Conservation (phyloP, 1,140 invertebrate species). For the Brachionus rubens region DNA sequence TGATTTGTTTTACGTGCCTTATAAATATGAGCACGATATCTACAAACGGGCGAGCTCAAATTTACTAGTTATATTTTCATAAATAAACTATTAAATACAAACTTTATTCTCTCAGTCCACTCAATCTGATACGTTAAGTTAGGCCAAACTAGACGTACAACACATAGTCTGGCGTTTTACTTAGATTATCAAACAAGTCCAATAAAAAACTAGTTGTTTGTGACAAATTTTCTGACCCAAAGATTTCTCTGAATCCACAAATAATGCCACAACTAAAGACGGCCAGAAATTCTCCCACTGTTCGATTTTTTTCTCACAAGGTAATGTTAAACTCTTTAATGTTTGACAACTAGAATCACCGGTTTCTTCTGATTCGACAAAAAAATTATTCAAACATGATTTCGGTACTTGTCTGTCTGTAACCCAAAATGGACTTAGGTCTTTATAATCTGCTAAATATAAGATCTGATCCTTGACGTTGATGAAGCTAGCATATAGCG, state of each 20-base stretch:
- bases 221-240: neutral
- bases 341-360: neutral
- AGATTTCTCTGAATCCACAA: neutral
- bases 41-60: too few species aligned
- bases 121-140: too few species aligned
- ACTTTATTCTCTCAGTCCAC: too few species aligned
- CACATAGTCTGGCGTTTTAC: too few species aligned
- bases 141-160: too few species aligned
- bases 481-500: too few species aligned
- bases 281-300: neutral
- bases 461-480: too few species aligned
- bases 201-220: neutral
- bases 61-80: too few species aligned
- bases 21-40: too few species aligned
- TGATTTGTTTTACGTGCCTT: too few species aligned
- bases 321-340: neutral
- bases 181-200: too few species aligned
- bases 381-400: neutral
- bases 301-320: conserved; percentile 12
- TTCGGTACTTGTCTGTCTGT: neutral
- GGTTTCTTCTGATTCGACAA: neutral
- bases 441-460: neutral
- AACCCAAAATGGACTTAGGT: neutral
- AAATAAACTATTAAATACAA: too few species aligned
- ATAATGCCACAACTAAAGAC: neutral